Conservation (phyloP, 2,113 vertebrate genomes). For the Nyctereutes procyonoides region DNA sequence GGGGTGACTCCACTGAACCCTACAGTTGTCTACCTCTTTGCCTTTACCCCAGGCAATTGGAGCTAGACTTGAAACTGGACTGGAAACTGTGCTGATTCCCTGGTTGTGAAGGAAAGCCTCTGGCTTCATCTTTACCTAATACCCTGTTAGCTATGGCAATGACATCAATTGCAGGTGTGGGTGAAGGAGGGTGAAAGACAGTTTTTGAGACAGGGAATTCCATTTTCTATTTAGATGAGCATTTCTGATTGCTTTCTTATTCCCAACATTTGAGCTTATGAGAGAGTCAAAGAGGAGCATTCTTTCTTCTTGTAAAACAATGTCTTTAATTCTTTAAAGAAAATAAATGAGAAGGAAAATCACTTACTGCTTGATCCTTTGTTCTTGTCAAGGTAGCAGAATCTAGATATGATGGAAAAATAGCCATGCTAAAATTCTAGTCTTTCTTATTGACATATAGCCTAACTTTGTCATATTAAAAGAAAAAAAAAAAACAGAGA, state of each 20-base stretch:
- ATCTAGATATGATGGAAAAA: slow-evolving; percentile 40
- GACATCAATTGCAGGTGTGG: too few relatives aligned
- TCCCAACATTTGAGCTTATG: neutral
- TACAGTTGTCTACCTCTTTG: neutral
- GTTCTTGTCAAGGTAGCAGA: slow-evolving; percentile 39
- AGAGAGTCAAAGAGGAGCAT: neutral
- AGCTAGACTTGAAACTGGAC: too few relatives aligned
- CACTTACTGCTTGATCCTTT: neutral
- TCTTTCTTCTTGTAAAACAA: slow-evolving; percentile 1
- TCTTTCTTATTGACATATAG: slow-evolving; percentile 20
- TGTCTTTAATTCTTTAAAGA: neutral
- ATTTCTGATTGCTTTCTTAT: neutral
- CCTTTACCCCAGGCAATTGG: neutral
- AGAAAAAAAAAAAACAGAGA: neutral
- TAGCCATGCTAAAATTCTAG: neutral
- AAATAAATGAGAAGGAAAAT: neutral
- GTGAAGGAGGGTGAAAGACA: neutral
- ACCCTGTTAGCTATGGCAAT: neutral
- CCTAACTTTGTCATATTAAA: neutral
- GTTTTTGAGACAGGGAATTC: neutral
- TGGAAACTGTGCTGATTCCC: neutral
- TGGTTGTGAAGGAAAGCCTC: neutral
- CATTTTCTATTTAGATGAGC: rapidly evolving
- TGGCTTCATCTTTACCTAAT: neutral
- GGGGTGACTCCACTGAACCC: neutral